phyloP scores from a whole-genome alignment of 2,113 vertebrate species.

The Ifrita kowaldi region DNA sequence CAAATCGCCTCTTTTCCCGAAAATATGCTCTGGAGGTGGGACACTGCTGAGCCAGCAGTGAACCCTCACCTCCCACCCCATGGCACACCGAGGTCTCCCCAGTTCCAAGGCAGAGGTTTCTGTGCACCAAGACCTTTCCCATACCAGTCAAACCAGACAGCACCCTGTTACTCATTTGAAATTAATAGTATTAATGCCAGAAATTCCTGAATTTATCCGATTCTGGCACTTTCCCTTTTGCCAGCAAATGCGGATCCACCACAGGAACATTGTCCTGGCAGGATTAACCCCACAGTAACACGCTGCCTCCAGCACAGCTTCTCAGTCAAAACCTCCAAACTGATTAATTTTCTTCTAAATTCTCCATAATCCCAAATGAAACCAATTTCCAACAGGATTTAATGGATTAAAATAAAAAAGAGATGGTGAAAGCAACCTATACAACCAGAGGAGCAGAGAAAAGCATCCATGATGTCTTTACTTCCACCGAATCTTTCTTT shows the following conservation, averaged over 20 bases:
- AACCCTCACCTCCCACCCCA: accelerated
- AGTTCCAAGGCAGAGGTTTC: not conserved
- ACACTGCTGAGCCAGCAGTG: not conserved
- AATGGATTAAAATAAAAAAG: not conserved
- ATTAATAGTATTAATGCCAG: not conserved
- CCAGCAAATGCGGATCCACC: not conserved
- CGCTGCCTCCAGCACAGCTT: not conserved
- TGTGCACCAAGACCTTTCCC: too few species aligned
- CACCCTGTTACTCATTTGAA: not conserved
- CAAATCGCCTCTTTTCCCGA: accelerated
- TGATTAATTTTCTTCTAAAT: not conserved
- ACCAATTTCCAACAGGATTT: not conserved
- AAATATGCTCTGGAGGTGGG: not conserved
- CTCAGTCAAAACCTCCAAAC: not conserved
- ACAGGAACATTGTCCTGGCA: not conserved
- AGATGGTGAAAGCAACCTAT: not conserved
- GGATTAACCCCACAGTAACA: not conserved
- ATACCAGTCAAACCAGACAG: accelerated
- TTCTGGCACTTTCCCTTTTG: not conserved
- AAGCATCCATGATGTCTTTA: accelerated
- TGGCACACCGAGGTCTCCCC: not conserved
- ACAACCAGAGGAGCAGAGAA: not conserved
- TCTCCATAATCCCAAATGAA: not conserved
- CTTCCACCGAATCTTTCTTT: not conserved
- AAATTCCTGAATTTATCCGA: not conserved